phyloP scores from a whole-genome alignment of 2,797 vertebrate species.

The Ctenochaetus hawaiiensis region DNA sequence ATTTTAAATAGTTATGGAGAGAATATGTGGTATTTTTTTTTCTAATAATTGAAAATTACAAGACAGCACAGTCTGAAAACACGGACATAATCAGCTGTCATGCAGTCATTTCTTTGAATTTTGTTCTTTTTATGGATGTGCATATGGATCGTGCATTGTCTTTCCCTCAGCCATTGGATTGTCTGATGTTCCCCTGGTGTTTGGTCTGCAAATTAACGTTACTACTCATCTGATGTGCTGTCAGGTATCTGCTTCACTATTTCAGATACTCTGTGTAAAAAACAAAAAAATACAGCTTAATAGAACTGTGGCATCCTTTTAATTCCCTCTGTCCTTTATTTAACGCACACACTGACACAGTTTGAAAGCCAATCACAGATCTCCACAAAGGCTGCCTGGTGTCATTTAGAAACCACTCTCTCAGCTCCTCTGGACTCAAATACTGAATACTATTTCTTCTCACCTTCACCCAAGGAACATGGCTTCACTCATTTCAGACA shows the following conservation, averaged over 20 bases:
- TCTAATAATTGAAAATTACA: no score
- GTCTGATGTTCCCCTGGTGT: neutral
- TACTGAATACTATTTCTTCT: neutral
- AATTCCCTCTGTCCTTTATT: neutral
- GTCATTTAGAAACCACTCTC: neutral
- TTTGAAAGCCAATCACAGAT: conserved; percentile 6
- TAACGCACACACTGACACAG: conserved; percentile 8
- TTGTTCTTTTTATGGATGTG: no score
- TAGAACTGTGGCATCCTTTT: neutral
- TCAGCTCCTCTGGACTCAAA: neutral
- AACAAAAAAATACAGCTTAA: neutral
- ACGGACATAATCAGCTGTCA: no score
- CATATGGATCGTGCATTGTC: no score
- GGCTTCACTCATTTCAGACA: neutral
- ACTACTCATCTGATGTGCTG: conserved; percentile 18
- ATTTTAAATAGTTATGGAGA: no score
- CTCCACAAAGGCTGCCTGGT: neutral
- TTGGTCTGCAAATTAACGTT: conserved; percentile 1
- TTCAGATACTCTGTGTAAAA: neutral
- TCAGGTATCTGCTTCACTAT: neutral
- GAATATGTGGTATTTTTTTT: no score
- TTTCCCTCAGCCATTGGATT: neutral
- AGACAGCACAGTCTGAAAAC: no score
- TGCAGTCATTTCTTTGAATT: no score
- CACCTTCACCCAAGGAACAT: neutral